Conservation (phyloP, 37 sponge, comb jelly and placozoan genomes). For the Petrosia ficiformis region DNA sequence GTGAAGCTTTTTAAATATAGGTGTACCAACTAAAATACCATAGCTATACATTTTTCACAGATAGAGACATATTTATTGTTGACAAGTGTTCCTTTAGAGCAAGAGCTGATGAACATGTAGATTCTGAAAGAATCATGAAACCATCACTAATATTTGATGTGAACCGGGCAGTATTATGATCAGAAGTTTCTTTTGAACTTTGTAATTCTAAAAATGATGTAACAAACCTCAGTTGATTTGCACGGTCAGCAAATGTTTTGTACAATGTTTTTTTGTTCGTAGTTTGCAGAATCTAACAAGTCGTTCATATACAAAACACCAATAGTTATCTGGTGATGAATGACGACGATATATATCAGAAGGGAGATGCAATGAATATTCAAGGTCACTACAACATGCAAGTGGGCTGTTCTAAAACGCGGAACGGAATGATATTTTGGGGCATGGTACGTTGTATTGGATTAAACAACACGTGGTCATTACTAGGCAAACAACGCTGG, state of each 20-base stretch:
- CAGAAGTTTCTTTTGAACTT: background rate
- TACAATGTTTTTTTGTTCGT: constrained; percentile 37
- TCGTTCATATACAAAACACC: constrained; percentile 41
- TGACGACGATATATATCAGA: constrained; percentile 37
- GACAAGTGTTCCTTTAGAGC: too few relatives aligned
- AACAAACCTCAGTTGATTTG: constrained; percentile 24
- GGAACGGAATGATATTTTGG: too few relatives aligned
- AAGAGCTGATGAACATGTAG: background rate
- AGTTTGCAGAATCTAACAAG: constrained; percentile 23
- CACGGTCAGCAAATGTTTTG: constrained; percentile 28
- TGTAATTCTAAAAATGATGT: constrained; percentile 9
- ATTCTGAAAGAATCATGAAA: background rate
- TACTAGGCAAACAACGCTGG: too few relatives aligned
- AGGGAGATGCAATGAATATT: constrained; percentile 28
- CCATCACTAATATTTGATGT: background rate
- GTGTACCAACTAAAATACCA: too few relatives aligned
- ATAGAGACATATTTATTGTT: too few relatives aligned
- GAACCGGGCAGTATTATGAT: background rate
- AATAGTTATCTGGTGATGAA: constrained; percentile 44
- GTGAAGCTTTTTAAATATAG: too few relatives aligned
- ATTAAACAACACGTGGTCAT: too few relatives aligned
- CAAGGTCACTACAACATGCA: constrained; percentile 21
- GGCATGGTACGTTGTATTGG: too few relatives aligned
- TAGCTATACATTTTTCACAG: too few relatives aligned
- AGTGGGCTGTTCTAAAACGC: too few relatives aligned